phyloP scores from a whole-genome alignment of 2,113 vertebrate genomes.

The Thinocorus orbignyianus region DNA sequence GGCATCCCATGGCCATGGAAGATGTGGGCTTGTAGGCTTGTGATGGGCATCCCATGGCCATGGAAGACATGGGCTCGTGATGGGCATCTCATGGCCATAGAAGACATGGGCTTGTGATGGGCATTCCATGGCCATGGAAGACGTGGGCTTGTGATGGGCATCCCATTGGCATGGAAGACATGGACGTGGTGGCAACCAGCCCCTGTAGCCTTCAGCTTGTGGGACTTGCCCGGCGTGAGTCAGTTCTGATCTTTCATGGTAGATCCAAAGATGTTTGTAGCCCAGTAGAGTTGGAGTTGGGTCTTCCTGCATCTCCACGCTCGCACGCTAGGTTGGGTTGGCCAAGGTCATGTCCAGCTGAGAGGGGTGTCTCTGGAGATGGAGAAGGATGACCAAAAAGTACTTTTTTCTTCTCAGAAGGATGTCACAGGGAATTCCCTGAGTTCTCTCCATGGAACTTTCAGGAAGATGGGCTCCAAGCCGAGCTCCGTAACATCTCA shows the following conservation, averaged over 20 bases:
- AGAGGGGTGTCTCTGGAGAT: not conserved
- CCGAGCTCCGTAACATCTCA: fast-evolving
- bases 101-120: too few relatives aligned
- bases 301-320: not conserved
- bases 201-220: not conserved
- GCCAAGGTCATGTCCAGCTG: not conserved
- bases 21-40: too few relatives aligned
- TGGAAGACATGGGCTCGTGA: too few relatives aligned
- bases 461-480: not conserved
- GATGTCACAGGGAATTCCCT: fast-evolving
- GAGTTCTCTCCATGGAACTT: fast-evolving
- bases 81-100: too few relatives aligned
- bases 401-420: not conserved
- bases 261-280: not conserved
- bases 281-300: not conserved
- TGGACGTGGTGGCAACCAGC: not conserved
- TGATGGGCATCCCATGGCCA: too few relatives aligned
- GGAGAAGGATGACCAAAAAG: too few relatives aligned
- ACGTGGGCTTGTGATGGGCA: too few relatives aligned
- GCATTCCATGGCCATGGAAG: too few relatives aligned
- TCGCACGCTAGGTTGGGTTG: fast-evolving
- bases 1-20: too few relatives aligned
- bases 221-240: not conserved
- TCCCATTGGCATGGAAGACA: too few relatives aligned
- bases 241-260: not conserved